A percentile compares a stretch with the other conserved stretches of the same genome.
Conservation (phyloP, 1,140 invertebrate species). For the Helicoverpa armigera region DNA sequence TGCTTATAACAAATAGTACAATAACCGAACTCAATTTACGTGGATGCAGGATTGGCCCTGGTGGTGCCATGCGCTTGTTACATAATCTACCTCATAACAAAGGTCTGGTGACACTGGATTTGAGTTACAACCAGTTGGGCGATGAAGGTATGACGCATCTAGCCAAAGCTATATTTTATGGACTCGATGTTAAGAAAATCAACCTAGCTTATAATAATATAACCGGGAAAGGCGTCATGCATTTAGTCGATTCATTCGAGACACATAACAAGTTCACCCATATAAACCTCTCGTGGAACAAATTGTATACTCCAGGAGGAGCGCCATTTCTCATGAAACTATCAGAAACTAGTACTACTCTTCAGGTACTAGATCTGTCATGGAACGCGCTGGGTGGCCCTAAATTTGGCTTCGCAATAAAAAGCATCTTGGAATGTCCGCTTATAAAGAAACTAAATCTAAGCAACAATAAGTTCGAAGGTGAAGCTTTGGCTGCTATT, state of each 20-base stretch:
- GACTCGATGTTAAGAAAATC: constrained; percentile 71
- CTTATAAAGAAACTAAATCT: constrained; percentile 68
- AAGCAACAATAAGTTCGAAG: constrained; percentile 70
- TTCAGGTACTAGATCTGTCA: constrained; percentile 71
- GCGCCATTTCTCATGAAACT: constrained; percentile 61
- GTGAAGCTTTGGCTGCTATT: constrained; percentile 63
- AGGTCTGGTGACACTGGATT: constrained; percentile 70
- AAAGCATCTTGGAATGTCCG: constrained; percentile 59
- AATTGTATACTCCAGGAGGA: constrained; percentile 65
- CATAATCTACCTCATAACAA: constrained; percentile 67
- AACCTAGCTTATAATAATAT: constrained; percentile 82
- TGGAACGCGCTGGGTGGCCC: constrained; percentile 69
- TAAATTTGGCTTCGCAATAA: constrained; percentile 63
- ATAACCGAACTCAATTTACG: constrained; percentile 77
- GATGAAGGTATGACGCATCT: constrained; percentile 75
- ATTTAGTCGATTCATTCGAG: constrained; percentile 77
- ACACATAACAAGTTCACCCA: constrained; percentile 77
- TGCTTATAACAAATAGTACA: constrained; percentile 77
- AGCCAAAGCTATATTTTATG: constrained; percentile 67
- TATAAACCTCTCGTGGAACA: constrained; percentile 85
- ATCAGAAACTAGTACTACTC: constrained; percentile 56
- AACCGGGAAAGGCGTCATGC: constrained; percentile 66
- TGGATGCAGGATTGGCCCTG: constrained; percentile 81
- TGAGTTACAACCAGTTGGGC: constrained; percentile 78
- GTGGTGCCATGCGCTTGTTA: constrained; percentile 71